A percentile compares a stretch with the other conserved stretches of the same genome.
phyloP scores from a whole-genome alignment of 2,888 invertebrate genomes.

The Tuta absoluta region DNA sequence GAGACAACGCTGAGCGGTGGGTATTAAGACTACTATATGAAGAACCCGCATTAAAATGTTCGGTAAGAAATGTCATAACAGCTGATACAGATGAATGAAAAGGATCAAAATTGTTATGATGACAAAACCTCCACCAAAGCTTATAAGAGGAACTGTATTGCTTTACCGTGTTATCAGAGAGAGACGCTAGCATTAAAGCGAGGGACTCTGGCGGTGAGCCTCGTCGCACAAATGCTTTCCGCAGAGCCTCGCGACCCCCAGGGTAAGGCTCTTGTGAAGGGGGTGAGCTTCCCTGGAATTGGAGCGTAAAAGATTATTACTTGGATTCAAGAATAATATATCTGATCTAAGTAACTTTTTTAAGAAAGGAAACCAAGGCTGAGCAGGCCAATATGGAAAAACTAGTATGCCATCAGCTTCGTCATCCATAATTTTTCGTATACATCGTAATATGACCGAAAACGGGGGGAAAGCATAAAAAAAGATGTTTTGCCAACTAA shows the following conservation, averaged over 20 bases:
- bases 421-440: conserved; percentile 33
- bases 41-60: no score
- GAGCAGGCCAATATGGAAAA: no score
- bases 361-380: conserved; percentile 34
- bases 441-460: conserved; percentile 28
- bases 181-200: conserved; percentile 32
- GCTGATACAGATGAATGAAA: conserved; percentile 5
- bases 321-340: conserved; percentile 27
- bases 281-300: conserved; percentile 29
- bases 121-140: conserved; percentile 34
- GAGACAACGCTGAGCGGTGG: no score
- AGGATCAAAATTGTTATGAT: conserved; percentile 10
- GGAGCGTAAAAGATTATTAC: conserved; percentile 15
- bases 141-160: conserved; percentile 32
- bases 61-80: conserved; percentile 34
- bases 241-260: conserved; percentile 35
- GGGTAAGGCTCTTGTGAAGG: conserved; percentile 31
- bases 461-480: conserved; percentile 38
- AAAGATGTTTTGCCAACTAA: conserved; percentile 28
- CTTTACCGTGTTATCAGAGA: conserved; percentile 29
- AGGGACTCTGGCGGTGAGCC: conserved; percentile 24
- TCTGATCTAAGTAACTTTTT: conserved; percentile 27
- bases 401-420: conserved; percentile 32
- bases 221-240: conserved; percentile 30
- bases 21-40: no score